Base-by-base conservation (phyloP, 2,113 vertebrate genomes). In the Dolichallabes microphthalmus region DNA sequence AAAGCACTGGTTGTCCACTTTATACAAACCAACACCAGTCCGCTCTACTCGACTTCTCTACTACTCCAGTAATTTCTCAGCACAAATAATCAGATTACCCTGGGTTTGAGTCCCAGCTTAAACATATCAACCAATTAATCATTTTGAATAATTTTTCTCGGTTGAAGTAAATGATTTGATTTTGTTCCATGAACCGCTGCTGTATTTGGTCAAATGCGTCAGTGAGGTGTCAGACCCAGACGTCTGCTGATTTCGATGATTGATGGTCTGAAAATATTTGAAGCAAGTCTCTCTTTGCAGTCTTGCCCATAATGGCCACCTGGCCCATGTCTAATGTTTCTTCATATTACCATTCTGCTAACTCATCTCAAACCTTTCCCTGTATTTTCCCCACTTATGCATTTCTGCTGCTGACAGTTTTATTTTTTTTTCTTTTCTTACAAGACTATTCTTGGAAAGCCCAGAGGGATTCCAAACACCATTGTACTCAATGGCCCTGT, bases 191-290 rank as follows among this genome's bases (percentile, higher is more conserved):
- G 85, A 83, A 50, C 66, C 30, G 55, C 57, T 12, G 32, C 78
- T 88, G 88, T 90, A 89, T 90, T 88, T 84, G 84, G 77, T 76
- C 57, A 80, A 82, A 22, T 3, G 35, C 20, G 85, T 86, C 82
- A 90, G 77, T 58, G 45, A 88, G 87, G 85, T 84, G 86, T 88
- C 89, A 86, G 77, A 83, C 68, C 60, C 69, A 78, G 83, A 86
- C 82, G 79, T 82, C 79, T 69, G 55, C 78, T 73, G 80, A 87
- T 82, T 87, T 85, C 35, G 84, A 66, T 90, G 89, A 90, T 90
- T 89, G 83, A 91, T 91, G 88, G 86, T 78, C 35, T 84, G 60
- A 86, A 89, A 90, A 89, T 91, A 88, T 87, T 91, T 88, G 45
- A 90, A 89, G 88, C 87, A 87, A 86, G 30, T 86, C 86, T 84